Percentiles rank a stretch among this genome's conserved stretches.
Evolutionary conservation across 2,888 invertebrate genomes (phyloP).

Genomic region (Sphaeridia pumilis): DNA sequence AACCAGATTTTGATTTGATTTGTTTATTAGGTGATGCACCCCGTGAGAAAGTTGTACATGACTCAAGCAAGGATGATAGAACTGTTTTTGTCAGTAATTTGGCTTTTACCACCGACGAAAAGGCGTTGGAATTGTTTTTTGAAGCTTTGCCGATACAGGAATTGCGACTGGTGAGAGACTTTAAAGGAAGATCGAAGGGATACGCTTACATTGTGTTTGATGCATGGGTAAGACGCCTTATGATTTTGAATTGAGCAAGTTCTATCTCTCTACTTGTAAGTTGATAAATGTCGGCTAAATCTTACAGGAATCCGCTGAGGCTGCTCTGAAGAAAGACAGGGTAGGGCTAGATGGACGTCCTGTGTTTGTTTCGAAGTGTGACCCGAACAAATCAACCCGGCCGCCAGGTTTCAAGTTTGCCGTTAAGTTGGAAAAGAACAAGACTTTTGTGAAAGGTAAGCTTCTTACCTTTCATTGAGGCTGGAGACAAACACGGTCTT

Average conservation of each 20-base stretch:
- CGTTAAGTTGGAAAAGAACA: conserved; percentile 65
- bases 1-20: too few relatives aligned
- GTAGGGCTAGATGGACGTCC: conserved; percentile 65
- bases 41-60: conserved; percentile 36
- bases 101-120: conserved; percentile 54
- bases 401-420: conserved; percentile 58
- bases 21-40: too few relatives aligned
- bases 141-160: conserved; percentile 56
- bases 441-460: conserved; percentile 71
- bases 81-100: conserved; percentile 86
- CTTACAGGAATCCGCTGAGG: conserved; percentile 52
- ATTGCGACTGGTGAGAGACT: conserved; percentile 57
- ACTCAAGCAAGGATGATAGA: conserved; percentile 39
- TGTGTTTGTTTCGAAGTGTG: conserved; percentile 71
- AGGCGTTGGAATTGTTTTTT: conserved; percentile 51
- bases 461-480: too few relatives aligned
- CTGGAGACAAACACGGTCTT: too few relatives aligned
- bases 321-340: conserved; percentile 66
- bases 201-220: conserved; percentile 53
- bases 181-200: conserved; percentile 58
- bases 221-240: conserved; percentile 1
- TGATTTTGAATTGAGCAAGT: not conserved
- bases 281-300: too few relatives aligned
- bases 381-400: conserved; percentile 47
- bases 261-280: not conserved